Conservation (phyloP, 2,888 invertebrate genomes). For the Lydus trimaculatus region DNA sequence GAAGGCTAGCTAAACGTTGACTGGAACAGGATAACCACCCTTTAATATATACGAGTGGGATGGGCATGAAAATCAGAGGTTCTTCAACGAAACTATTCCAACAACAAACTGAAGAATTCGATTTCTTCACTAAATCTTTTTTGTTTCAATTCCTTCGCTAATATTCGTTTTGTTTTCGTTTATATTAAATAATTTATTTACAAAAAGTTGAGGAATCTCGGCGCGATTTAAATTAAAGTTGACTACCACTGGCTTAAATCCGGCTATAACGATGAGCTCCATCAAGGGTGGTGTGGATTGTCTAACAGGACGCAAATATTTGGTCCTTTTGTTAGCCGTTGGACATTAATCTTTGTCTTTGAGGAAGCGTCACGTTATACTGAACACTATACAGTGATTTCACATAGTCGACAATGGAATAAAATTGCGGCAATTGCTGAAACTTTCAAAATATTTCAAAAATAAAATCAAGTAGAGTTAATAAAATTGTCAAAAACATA, state of each 20-base stretch:
- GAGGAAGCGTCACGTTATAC: conserved; percentile 44
- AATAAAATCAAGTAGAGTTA: not conserved
- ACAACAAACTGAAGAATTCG: no score
- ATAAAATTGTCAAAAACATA: not conserved
- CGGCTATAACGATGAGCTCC: not conserved
- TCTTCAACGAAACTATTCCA: not conserved
- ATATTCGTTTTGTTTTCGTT: no score
- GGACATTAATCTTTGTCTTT: conserved; percentile 51
- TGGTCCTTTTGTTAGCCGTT: conserved; percentile 48
- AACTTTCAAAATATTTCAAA: not conserved
- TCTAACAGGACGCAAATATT: conserved; percentile 46
- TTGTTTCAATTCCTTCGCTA: no score
- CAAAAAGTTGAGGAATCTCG: no score
- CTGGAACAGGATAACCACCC: conserved; percentile 32
- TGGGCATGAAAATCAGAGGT: not conserved
- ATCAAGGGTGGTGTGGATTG: conserved; percentile 12
- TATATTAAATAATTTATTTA: no score
- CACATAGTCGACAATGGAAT: not conserved
- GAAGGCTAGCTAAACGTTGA: conserved; percentile 50
- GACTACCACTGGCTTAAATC: no score
- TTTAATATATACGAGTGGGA: conserved; percentile 7
- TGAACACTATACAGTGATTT: conserved; percentile 28
- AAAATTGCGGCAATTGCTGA: not conserved
- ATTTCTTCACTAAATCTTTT: no score
- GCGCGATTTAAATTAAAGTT: not conserved